phyloP scores from a whole-genome alignment of 2,797 vertebrate species.

The Gorsachius magnificus region DNA sequence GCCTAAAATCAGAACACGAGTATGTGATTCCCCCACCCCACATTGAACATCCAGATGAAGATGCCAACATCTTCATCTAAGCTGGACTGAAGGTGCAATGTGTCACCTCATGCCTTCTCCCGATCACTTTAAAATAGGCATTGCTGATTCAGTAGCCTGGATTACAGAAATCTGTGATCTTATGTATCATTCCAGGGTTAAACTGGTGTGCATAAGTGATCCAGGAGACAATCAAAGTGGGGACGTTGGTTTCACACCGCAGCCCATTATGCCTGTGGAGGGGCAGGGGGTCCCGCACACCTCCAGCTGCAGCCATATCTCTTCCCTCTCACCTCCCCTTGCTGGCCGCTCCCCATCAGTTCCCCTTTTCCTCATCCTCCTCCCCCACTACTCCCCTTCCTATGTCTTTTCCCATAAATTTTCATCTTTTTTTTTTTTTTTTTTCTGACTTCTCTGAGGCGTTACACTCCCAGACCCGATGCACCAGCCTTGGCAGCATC shows the following conservation, averaged over 20 bases:
- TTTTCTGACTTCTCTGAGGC: not conserved
- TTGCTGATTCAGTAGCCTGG: not conserved
- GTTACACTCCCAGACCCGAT: not conserved
- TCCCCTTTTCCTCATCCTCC: not conserved
- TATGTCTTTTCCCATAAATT: not conserved
- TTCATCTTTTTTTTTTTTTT: not conserved
- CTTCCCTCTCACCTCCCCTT: not conserved
- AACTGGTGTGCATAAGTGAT: not conserved
- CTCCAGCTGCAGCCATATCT: not conserved
- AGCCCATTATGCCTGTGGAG: not conserved
- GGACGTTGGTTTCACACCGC: not conserved
- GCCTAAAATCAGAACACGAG: not conserved
- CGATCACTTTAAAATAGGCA: accelerated
- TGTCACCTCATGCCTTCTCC: not conserved
- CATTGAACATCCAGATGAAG: not conserved
- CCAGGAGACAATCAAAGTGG: not conserved
- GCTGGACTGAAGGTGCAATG: not conserved
- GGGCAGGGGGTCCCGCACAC: too few species aligned
- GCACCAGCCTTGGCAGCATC: not conserved
- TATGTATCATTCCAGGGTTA: not conserved
- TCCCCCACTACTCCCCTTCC: not conserved
- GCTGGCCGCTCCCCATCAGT: not conserved
- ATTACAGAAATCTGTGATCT: not conserved
- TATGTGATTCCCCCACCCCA: not conserved
- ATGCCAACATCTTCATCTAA: not conserved